Conservation (phyloP, 1,140 invertebrate species). For the Druon quercuslanigerum region DNA sequence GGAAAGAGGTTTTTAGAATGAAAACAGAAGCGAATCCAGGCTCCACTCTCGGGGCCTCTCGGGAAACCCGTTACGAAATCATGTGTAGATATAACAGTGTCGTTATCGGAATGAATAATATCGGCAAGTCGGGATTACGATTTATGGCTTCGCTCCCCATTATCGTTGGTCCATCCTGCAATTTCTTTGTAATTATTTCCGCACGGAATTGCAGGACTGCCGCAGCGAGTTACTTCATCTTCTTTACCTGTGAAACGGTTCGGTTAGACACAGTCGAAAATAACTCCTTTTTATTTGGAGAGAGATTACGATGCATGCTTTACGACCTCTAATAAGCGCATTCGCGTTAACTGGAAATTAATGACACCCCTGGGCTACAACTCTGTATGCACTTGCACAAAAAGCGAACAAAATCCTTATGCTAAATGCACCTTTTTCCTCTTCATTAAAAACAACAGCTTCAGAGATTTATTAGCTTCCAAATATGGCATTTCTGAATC, state of each 20-base stretch:
- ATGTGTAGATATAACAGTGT: not conserved
- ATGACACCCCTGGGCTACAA: constrained; percentile 1
- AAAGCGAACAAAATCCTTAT: not conserved
- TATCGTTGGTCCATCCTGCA: constrained; percentile 1
- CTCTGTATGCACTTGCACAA: not conserved
- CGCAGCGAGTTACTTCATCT: not conserved
- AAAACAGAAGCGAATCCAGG: constrained; percentile 29
- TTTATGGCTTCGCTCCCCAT: not conserved
- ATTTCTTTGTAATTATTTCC: constrained; percentile 24
- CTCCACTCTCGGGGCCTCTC: not conserved
- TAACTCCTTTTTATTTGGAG: constrained; percentile 7
- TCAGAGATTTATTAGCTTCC: constrained; percentile 12
- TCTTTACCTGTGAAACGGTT: constrained; percentile 5
- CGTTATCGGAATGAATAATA: constrained; percentile 18
- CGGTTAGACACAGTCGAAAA: not conserved
- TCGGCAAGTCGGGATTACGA: not conserved
- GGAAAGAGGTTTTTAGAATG: constrained; percentile 14
- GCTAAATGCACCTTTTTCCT: constrained; percentile 24
- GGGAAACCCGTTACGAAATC: constrained; percentile 1
- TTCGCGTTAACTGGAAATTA: constrained; percentile 26
- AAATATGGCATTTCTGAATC: not conserved
- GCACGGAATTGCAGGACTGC: not conserved
- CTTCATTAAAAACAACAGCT: constrained; percentile 26
- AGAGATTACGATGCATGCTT: constrained; percentile 26
- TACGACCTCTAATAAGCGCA: constrained; percentile 30